Evolutionary conservation across 2,797 vertebrate species (phyloP).

Genomic region (Pantherophis alleghaniensis): DNA sequence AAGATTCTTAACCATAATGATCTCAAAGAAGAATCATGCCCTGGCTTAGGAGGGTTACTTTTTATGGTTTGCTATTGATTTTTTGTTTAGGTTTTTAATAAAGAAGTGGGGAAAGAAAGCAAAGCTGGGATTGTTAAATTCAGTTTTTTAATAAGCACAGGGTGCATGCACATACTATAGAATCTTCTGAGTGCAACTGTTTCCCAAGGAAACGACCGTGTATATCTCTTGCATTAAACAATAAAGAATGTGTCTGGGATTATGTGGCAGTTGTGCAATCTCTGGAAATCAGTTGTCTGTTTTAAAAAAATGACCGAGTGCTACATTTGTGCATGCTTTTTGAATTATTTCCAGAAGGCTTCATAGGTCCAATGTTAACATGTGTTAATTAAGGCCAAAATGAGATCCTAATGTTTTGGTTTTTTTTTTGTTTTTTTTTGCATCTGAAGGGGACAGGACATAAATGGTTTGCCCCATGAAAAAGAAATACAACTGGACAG

Average conservation of each 20-base stretch:
- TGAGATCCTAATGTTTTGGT: neutral
- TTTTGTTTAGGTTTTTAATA: neutral
- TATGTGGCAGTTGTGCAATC: neutral
- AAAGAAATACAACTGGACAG: neutral
- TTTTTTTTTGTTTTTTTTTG: neutral
- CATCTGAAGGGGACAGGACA: neutral
- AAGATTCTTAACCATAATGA: neutral
- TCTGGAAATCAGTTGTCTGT: neutral
- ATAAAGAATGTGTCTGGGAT: neutral
- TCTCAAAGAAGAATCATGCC: neutral
- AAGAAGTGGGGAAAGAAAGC: neutral
- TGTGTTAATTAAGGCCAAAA: neutral
- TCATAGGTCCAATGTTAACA: neutral
- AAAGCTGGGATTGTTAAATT: neutral
- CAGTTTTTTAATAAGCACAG: neutral
- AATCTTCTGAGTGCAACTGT: neutral
- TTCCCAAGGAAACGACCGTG: neutral
- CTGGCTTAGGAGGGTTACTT: neutral
- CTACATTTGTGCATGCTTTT: neutral
- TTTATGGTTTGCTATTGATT: neutral
- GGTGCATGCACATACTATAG: neutral
- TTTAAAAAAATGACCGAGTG: neutral
- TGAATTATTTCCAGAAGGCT: neutral
- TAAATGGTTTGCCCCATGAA: neutral
- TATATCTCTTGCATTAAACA: neutral